Base-by-base conservation (phyloP, 2,888 invertebrate species). In the Caenorhabditis sp. region DNA sequence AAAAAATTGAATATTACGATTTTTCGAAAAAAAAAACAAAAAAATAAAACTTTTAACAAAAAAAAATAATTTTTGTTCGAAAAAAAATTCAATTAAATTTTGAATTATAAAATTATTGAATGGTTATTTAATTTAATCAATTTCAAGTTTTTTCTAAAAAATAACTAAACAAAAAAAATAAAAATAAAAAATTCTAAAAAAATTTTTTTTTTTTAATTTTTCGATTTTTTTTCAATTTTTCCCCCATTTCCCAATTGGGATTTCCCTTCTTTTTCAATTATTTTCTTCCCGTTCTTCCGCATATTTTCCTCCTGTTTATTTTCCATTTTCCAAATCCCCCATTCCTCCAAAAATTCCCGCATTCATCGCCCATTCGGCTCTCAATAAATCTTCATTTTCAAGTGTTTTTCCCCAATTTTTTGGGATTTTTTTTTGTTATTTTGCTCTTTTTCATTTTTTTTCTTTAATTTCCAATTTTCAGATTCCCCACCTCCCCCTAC, bases 371-470 rank as follows among this genome's bases (percentile, higher is more conserved):
- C 15, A 8, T 51, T 28, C 20, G 9, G 35, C 58, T 26, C 18
- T 61, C 40, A 28, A 72, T 72, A 64, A 72, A 64, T 72, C 64
- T 64, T 62, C 47, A 35, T 67, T 71, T 26, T 55, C 55, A 62
- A 71, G 70, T 64, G 62, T 71, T 71, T 71, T 55, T 35, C 56
- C 22, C n/a, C 22, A 18, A 13, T 37, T 32, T 24, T 50, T 35
- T 50, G 20, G 22, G n/a, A 32, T 28, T 28, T 28, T 55, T 51
- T 9, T 9, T 15, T n/a, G n/a, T n/a, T n/a, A n/a, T n/a, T 37
- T 58, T 61, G 24, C 26, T n/a, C 18, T 32, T 32, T 53, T 64
- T 20, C 51, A 24, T 8, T 20, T 50, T 50, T 24, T 35, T 64
- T 51, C 50, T 6, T n/a, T 18, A 11, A n/a, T n/a, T 4, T 18